Base-by-base conservation (phyloP, 2,797 vertebrate genomes). In the Sebastiscus tertius region DNA sequence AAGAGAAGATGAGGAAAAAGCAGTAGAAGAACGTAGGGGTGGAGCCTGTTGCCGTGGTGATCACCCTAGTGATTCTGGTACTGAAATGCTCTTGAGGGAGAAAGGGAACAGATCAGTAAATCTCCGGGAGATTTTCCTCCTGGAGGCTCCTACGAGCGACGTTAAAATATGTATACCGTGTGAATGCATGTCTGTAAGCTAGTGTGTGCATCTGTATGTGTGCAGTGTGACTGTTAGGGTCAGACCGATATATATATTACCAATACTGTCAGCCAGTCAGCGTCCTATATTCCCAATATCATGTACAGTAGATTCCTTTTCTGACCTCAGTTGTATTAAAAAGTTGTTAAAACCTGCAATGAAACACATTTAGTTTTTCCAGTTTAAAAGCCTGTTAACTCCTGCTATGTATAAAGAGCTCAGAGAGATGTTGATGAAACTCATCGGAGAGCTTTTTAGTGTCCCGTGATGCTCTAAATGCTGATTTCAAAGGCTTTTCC, bases 21-120 rank as follows among this genome's bases (percentile, higher is more conserved):
- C 5, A 26, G 31, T 64, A 49, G n/a, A 65, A 34, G 2, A 31
- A 55, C 0, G 0, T 34, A n/a, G 20, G 14, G 27, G 24, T 6
- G 13, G 5, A 26, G 52, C 8, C 22, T 65, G 79, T 80, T 80
- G 73, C 76, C 68, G 24, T 60, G 33, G 96, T 95, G 96, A 96
- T 97, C 97, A 97, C 96, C 96, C 96, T 87, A 95, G 95, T 95
- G 94, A 94, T 96, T 96, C 96, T 96, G 95, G 94, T 95, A 96
- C 96, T 96, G 96, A 97, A 95, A 96, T 94, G 92, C 95, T 94
- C 69, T 96, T 95, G 94, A 96, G 91, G 95, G 77, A 87, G 26
- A 96, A 91, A 95, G 96, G 94, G 94, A 95, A 96, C 95, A 95
- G 95, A 96, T 95, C 95, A 90, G 93, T 31, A 76, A 81, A 79